Evolutionary conservation across 2,113 vertebrate species (phyloP), one percentile per base, ranked within the genome.

Genomic region (Smithornis capensis): DNA sequence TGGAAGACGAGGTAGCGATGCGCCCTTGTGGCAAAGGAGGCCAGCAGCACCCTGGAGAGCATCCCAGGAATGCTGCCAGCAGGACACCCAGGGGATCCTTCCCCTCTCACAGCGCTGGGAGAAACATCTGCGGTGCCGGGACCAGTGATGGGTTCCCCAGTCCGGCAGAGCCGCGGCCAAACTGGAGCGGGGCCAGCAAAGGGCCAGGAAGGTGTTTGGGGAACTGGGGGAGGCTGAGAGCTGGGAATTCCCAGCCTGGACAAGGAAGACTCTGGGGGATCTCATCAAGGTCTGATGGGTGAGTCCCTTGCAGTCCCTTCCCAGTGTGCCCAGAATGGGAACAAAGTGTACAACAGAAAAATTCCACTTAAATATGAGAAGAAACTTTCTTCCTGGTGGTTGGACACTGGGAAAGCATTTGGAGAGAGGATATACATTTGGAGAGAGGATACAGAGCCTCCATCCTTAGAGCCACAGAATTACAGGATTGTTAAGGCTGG

Each of bases 91-190:
- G 7, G 4, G 24, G 19, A 35, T 35, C 9, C n/a, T 24, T 45
- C 11, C n/a, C 9, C 24, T 44, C 37, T 44, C 8, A 52, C 35
- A 8, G 68, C 29, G 8, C 35, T 33, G 31, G 16, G 40, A 35
- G 10, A 17, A 59, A 28, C 7, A 9, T 3, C 53, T 47, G 22
- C 8, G 25, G 23, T 22, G 12, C 42, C 90, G 68, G 31, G 27
- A 53, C 15, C 42, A n/a, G 55, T 7, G n/a, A 5, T 15, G 29
- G 31, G 59, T 10, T 81, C 25, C 21, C 12, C 29, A 37, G 44
- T 12, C 27, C 16, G 15, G 38, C 14, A 44, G 12, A 21, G 12
- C 18, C 9, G 9, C 0, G 2, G n/a, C 12, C 8, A 40, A 21
- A 27, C 19, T 44, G 22, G 8, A n/a, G 19, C 8, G 5, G 23